Percentiles rank a stretch among this genome's conserved stretches.
Conservation (phyloP, 2,113 vertebrate genomes). For the Corythaixoides concolor region DNA sequence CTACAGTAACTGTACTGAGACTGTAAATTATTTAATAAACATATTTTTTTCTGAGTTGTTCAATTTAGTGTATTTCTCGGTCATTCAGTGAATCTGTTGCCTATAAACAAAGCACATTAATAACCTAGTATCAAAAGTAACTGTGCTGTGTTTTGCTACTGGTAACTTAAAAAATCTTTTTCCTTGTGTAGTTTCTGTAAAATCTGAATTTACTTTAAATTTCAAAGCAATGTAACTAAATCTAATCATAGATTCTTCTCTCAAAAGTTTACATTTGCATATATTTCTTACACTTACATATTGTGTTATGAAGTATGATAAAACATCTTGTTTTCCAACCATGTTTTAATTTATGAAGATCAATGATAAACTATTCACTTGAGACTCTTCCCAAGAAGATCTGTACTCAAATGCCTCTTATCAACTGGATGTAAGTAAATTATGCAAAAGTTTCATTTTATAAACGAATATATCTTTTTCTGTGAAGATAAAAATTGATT, state of each 20-base stretch:
- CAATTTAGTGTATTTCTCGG: background rate
- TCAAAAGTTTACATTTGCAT: constrained; percentile 19
- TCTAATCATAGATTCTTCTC: background rate
- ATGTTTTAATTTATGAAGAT: constrained; percentile 69
- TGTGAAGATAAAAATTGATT: background rate
- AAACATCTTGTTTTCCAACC: constrained; percentile 18
- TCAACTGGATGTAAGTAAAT: constrained; percentile 81
- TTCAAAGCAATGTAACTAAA: background rate
- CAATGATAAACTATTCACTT: constrained; percentile 79
- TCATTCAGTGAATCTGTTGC: background rate
- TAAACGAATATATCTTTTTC: background rate
- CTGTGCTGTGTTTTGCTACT: background rate
- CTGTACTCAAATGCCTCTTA: constrained; percentile 76
- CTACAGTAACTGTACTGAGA: background rate
- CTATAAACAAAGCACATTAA: background rate
- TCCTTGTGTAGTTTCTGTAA: background rate
- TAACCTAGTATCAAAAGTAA: background rate
- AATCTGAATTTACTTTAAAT: background rate
- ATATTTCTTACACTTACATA: background rate
- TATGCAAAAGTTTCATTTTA: background rate
- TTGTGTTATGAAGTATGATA: background rate
- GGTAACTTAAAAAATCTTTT: background rate
- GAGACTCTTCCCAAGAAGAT: constrained; percentile 77
- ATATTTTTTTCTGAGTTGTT: background rate
- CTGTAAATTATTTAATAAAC: background rate